These are phyloP conservation scores for Rhinophrynus dorsalis DNA, from an alignment of 2,797 vertebrate genomes.

Conservation along the genomic window DNA sequence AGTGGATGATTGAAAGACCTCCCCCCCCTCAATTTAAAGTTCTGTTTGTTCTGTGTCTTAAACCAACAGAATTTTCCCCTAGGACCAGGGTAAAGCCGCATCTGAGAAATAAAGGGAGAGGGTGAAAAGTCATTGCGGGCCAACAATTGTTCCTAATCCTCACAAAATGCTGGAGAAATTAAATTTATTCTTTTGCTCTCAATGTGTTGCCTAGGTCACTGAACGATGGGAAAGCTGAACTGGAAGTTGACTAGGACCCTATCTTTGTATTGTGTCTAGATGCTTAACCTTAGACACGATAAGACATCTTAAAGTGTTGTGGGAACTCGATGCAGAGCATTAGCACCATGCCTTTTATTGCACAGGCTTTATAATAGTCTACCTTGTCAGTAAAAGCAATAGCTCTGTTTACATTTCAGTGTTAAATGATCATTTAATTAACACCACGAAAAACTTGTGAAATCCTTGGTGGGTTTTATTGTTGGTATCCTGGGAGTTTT, in stretches of 20 bases:
- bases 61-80: slow-evolving; percentile 78
- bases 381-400: slow-evolving; percentile 74
- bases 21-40: slow-evolving; percentile 80
- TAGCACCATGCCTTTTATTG: slow-evolving; percentile 74
- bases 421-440: slow-evolving; percentile 87
- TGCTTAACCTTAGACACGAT: slow-evolving; percentile 84
- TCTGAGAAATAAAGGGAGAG: slow-evolving; percentile 64
- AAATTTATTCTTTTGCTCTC: slow-evolving; percentile 85
- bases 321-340: slow-evolving; percentile 79
- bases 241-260: slow-evolving; percentile 74
- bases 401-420: slow-evolving; percentile 75
- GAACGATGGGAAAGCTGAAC: slow-evolving; percentile 81
- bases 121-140: slow-evolving; percentile 80
- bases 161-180: slow-evolving; percentile 86
- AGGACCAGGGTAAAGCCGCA: slow-evolving; percentile 67
- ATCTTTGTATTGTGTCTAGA: slow-evolving; percentile 82
- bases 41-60: slow-evolving; percentile 85
- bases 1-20: slow-evolving; percentile 78
- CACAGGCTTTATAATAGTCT: slow-evolving; percentile 73
- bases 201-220: slow-evolving; percentile 90
- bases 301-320: slow-evolving; percentile 75
- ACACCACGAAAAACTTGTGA: slow-evolving; percentile 68
- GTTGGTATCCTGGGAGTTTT: slow-evolving; percentile 73
- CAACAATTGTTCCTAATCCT: slow-evolving; percentile 84
- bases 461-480: slow-evolving; percentile 73